Conservation (phyloP, 2,797 vertebrate genomes). For the Oceanodroma leucorhoa region DNA sequence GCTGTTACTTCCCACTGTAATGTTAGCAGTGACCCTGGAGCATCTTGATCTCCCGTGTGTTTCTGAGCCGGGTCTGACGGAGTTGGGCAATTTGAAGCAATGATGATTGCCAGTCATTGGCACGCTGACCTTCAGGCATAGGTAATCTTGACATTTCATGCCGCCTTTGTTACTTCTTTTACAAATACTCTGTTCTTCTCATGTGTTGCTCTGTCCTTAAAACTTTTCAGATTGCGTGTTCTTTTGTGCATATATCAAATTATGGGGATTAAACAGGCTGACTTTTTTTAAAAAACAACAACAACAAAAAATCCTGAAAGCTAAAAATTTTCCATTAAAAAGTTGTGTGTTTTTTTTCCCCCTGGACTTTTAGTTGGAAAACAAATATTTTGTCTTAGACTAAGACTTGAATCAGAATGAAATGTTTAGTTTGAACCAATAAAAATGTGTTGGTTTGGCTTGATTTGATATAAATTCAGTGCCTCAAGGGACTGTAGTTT, state of each 20-base stretch:
- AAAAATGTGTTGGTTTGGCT: neutral
- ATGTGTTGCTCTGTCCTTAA: neutral
- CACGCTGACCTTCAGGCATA: rapidly evolving
- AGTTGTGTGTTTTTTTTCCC: rapidly evolving
- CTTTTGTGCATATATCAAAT: neutral
- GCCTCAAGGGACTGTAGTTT: neutral
- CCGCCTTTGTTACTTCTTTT: neutral
- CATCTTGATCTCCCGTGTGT: neutral
- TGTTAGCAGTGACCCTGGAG: neutral
- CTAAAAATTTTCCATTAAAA: neutral
- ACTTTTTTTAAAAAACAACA: neutral
- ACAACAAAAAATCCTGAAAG: neutral
- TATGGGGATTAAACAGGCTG: neutral
- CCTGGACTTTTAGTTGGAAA: neutral
- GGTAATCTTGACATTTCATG: neutral
- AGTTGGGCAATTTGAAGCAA: neutral
- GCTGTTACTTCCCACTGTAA: neutral
- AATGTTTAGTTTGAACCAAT: neutral
- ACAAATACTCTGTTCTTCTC: neutral
- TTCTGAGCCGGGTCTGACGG: neutral
- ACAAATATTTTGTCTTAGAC: neutral
- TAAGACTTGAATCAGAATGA: neutral
- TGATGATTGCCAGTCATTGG: neutral
- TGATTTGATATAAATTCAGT: neutral
- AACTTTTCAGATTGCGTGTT: neutral